Evolutionary conservation across 2,888 invertebrate species (phyloP).

Genomic region (Sinelater perroti): DNA sequence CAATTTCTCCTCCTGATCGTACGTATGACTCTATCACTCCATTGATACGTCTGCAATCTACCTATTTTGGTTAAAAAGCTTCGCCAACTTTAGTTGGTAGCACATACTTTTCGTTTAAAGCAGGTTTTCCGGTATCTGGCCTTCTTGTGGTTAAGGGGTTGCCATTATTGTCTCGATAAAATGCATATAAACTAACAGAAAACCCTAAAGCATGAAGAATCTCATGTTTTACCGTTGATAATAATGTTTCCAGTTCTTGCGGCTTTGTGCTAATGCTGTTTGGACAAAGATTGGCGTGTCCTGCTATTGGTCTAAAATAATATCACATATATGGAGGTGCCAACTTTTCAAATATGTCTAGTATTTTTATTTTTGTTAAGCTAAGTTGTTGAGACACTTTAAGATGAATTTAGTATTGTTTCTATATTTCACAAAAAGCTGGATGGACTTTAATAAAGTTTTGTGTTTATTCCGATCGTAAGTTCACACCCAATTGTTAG

Average conservation of each 20-base stretch:
- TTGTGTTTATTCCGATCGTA: too few relatives aligned
- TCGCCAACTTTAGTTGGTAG: background rate
- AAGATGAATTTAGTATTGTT: too few relatives aligned
- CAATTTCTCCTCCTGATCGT: conserved; percentile 68
- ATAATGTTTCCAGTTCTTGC: conserved; percentile 87
- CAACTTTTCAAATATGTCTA: too few relatives aligned
- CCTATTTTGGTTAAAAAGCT: background rate
- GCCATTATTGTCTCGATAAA: conserved; percentile 91
- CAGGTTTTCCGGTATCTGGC: conserved; percentile 87
- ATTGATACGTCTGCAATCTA: conserved; percentile 90
- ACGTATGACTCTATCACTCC: conserved; percentile 89
- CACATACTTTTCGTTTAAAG: conserved; percentile 84
- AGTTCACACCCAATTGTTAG: too few relatives aligned
- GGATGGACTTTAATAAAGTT: too few relatives aligned
- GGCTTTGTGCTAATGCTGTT: conserved; percentile 90
- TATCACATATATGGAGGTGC: too few relatives aligned
- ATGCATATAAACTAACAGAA: conserved; percentile 95
- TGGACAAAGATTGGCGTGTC: conserved; percentile 98
- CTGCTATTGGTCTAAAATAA: conserved; percentile 88
- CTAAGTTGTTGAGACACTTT: too few relatives aligned
- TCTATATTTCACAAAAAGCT: too few relatives aligned
- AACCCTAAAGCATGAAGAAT: conserved; percentile 98
- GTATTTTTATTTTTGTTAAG: too few relatives aligned
- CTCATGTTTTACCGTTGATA: conserved; percentile 98
- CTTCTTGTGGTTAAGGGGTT: conserved; percentile 84